These are phyloP conservation scores for Oxyteleia sp. DNA, from an alignment of 2,888 invertebrate genomes.

Conservation along the genomic window DNA sequence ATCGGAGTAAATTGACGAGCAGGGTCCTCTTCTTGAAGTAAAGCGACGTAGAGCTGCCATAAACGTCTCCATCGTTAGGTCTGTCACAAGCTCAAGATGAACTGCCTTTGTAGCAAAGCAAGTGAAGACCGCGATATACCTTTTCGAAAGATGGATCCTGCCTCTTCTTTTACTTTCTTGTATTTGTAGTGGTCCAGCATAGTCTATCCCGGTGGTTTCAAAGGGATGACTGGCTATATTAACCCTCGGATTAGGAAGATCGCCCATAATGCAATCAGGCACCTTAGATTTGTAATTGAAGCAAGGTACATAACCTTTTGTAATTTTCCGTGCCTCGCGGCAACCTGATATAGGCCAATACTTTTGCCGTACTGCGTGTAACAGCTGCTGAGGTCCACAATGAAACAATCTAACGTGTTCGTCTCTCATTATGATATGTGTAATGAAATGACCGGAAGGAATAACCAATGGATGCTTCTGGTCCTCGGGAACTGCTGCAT, in stretches of 20 bases:
- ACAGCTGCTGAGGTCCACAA: constrained; percentile 17
- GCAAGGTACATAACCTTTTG: constrained; percentile 41
- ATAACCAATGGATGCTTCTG: constrained; percentile 11
- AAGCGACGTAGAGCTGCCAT: background rate
- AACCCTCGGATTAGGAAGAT: constrained; percentile 10
- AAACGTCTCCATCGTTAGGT: background rate
- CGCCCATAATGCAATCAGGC: constrained; percentile 45
- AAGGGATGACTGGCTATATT: constrained; percentile 68
- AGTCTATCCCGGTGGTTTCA: background rate
- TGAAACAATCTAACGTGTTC: constrained; percentile 12
- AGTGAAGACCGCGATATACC: background rate
- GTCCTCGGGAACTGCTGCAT: background rate
- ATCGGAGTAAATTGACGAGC: background rate
- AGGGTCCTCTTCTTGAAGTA: background rate
- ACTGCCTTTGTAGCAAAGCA: background rate
- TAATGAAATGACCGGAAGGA: constrained; percentile 4
- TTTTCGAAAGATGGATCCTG: background rate
- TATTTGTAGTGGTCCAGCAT: background rate
- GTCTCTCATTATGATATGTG: constrained; percentile 1
- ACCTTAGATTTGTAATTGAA: constrained; percentile 36
- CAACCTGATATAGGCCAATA: constrained; percentile 22
- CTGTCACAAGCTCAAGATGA: background rate
- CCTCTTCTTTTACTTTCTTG: background rate
- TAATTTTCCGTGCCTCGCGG: constrained; percentile 37
- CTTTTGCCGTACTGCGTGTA: constrained; percentile 9